Evolutionary conservation across 92 coral and sea anemone genomes (phyloP).

Genomic region (Nematostella vectensis): DNA sequence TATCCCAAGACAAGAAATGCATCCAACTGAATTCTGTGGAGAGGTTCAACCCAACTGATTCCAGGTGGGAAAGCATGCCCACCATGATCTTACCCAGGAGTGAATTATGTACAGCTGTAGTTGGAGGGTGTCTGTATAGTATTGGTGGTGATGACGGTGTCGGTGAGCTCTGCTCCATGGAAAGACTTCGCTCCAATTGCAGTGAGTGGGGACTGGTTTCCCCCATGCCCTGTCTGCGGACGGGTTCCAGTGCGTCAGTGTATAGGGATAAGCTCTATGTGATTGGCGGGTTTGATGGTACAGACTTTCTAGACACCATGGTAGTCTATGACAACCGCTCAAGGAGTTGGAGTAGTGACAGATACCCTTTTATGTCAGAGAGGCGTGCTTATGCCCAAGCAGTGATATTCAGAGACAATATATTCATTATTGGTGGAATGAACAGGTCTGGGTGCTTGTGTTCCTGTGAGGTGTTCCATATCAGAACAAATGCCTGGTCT

Average conservation of each 20-base stretch:
- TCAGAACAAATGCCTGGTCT: conserved; percentile 17
- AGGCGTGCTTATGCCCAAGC: conserved; percentile 46
- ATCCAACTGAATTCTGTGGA: conserved; percentile 37
- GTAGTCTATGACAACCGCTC: conserved; percentile 7
- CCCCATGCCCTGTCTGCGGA: conserved; percentile 32
- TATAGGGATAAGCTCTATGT: conserved; percentile 24
- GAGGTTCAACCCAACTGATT: conserved; percentile 13
- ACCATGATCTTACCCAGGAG: conserved; percentile 41
- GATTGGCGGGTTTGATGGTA: conserved; percentile 40
- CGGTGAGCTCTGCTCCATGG: conserved; percentile 40
- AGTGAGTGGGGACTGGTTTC: conserved; percentile 28
- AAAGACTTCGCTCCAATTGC: conserved; percentile 17
- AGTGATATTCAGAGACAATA: conserved; percentile 14
- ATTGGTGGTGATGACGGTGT: conserved; percentile 45
- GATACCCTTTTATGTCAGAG: conserved; percentile 16
- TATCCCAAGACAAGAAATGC: no score
- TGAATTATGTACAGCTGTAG: conserved; percentile 28
- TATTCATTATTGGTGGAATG: conserved; percentile 43
- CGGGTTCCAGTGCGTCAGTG: conserved; percentile 34
- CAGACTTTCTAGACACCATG: conserved; percentile 4
- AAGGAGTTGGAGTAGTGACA: conserved; percentile 6
- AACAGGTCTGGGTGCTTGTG: conserved; percentile 21
- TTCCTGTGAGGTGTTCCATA: conserved; percentile 32
- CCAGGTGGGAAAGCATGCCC: conserved; percentile 28
- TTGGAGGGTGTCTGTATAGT: conserved; percentile 11